phyloP scores from a whole-genome alignment of 2,797 vertebrate species.

The Scleropages formosus region DNA sequence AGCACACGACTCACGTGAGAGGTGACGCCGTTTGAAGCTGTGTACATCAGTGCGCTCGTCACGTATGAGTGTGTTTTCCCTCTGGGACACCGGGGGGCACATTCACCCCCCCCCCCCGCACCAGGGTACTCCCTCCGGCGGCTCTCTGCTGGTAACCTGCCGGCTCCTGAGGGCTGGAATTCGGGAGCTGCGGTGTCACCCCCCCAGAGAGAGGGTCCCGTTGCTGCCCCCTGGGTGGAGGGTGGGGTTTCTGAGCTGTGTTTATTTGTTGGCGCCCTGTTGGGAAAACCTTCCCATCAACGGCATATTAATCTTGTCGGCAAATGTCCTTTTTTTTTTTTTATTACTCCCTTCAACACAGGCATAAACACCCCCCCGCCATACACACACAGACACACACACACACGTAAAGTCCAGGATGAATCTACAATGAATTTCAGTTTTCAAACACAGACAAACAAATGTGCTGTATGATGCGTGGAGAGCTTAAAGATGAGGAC shows the following conservation, averaged over 20 bases:
- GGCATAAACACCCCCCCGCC: not conserved
- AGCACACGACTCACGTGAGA: no score
- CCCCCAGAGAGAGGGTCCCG: not conserved
- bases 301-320: slow-evolving; percentile 90
- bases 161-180: slow-evolving; percentile 53
- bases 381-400: slow-evolving; percentile 1
- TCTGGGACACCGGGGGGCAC: slow-evolving; percentile 52
- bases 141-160: no score
- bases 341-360: slow-evolving; percentile 48
- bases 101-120: slow-evolving; percentile 58
- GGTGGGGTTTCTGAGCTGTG: slow-evolving; percentile 78
- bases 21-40: no score
- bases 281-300: slow-evolving; percentile 84
- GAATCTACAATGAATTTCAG: slow-evolving; percentile 55
- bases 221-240: not conserved
- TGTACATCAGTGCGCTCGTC: no score
- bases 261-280: slow-evolving; percentile 93
- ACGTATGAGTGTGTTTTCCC: slow-evolving; percentile 33
- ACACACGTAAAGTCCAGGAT: slow-evolving; percentile 32
- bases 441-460: slow-evolving; percentile 6
- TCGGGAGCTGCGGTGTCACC: slow-evolving; percentile 36
- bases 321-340: slow-evolving; percentile 68
- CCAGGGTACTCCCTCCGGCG: no score
- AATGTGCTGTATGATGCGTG: slow-evolving; percentile 46
- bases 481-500: slow-evolving; percentile 33